Evolutionary conservation across 64 coral and sea anemone genomes (phyloP), one percentile per base, ranked within the genome.

Genomic region (Montipora capricornis): DNA sequence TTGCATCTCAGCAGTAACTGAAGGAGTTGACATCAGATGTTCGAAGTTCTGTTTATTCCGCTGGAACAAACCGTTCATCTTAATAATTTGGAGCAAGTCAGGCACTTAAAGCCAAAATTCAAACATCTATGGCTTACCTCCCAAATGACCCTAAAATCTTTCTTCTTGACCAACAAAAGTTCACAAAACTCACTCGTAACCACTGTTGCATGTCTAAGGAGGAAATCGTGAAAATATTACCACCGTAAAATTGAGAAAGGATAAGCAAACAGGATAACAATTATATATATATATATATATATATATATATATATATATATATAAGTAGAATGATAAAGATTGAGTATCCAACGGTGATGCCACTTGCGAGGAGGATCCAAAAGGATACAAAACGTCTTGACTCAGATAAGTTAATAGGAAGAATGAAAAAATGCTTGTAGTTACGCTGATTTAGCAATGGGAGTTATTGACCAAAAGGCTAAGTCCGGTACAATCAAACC

Each of bases 111-210:
- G 7, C 44, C 12, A 22, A 60, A 15, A 16, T 20, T 17, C 24
- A 69, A 20, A 84, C 12, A 4, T 61, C 74, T 49, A 17, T 50
- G 12, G 48, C 81, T 11, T 90, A 96, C 95, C 95, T 96, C 87
- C 90, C 90, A 96, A 49, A 96, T 90, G 17, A 46, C 81, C 57
- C 87, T 82, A 71, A 96, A 96, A 59, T 93, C 57, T 15, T 90
- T 93, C 53, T 93, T 93, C 49, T 93, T 73, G 47, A 96, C 87
- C 1, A 60, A 19, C 15, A 96, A 52, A 47, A 96, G 29, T 57
- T 93, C 95, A 29, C 95, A 96, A 57, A 46, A 69, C 16, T 87
- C 87, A 60, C 87, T 96, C 6, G 95, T 96, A 50, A 96, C 69
- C 10, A 93, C 95, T 20, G 91, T 96, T 2, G 87, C 80, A 37